A percentile compares a stretch with the other conserved stretches of the same genome.
Evolutionary conservation across 2,113 vertebrate genomes (phyloP).

Genomic region (Sakesphorus luctuosus): DNA sequence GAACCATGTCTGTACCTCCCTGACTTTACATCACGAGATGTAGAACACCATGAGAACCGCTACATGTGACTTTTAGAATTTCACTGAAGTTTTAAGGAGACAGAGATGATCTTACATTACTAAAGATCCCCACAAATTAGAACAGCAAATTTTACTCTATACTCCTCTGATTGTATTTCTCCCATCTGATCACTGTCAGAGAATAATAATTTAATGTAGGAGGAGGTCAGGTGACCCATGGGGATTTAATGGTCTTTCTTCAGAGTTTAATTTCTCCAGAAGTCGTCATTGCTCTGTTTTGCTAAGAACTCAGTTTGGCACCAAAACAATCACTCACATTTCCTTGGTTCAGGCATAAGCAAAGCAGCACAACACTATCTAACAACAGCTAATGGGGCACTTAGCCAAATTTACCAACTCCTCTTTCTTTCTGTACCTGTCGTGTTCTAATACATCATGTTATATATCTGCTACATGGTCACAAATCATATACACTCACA

Average conservation of each 20-base stretch:
- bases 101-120: background rate
- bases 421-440: background rate
- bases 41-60: background rate
- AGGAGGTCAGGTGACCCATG: background rate
- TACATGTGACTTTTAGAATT: background rate
- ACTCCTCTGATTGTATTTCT: background rate
- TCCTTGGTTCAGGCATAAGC: background rate
- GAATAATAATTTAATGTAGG: background rate
- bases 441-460: accelerated
- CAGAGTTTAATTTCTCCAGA: background rate
- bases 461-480: background rate
- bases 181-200: background rate
- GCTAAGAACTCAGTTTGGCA: background rate
- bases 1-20: background rate
- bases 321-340: accelerated
- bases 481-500: background rate
- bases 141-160: background rate
- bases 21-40: background rate
- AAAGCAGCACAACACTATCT: background rate
- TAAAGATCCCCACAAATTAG: background rate
- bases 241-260: background rate
- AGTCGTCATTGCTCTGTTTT: background rate
- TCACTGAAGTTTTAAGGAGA: background rate
- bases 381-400: background rate
- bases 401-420: background rate